phyloP scores from a whole-genome alignment of 2,113 vertebrate species.

The Nycticebus coucang region DNA sequence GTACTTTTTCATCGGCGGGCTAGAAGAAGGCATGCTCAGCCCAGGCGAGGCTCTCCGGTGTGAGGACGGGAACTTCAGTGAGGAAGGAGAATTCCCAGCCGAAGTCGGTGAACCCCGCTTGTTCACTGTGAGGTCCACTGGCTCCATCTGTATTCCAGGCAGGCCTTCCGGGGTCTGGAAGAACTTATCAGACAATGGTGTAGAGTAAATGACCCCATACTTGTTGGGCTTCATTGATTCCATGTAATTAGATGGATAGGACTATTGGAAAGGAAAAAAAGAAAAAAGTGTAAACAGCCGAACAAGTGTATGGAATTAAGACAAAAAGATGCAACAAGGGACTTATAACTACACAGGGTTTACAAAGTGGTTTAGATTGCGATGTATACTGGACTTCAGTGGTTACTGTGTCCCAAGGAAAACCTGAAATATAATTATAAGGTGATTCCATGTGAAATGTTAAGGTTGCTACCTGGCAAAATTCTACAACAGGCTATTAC shows the following conservation, averaged over 20 bases:
- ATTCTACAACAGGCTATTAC: background rate
- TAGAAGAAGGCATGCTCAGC: conserved; percentile 83
- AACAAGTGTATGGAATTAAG: background rate
- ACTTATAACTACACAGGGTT: background rate
- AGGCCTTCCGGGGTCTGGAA: conserved; percentile 84
- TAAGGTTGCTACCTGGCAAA: background rate
- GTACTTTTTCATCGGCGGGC: conserved; percentile 87
- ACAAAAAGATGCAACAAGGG: background rate
- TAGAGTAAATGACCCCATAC: conserved; percentile 87
- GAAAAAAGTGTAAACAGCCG: background rate
- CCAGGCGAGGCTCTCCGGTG: conserved; percentile 86
- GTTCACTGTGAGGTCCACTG: conserved; percentile 95
- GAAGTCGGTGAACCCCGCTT: conserved; percentile 91
- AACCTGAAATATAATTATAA: background rate
- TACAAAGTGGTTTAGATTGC: background rate
- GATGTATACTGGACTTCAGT: background rate
- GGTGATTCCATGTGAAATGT: background rate
- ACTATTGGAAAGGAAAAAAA: conserved; percentile 73
- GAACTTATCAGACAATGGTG: conserved; percentile 85
- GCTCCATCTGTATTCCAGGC: conserved; percentile 92
- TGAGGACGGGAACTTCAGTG: conserved; percentile 88
- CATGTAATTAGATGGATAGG: conserved; percentile 87
- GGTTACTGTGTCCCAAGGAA: background rate
- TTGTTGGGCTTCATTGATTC: conserved; percentile 88
- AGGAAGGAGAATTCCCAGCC: conserved; percentile 87